Evolutionary conservation across 2,797 vertebrate genomes (phyloP), one percentile per base, ranked within the genome.

Genomic region (Rousettus madagascariensis): DNA sequence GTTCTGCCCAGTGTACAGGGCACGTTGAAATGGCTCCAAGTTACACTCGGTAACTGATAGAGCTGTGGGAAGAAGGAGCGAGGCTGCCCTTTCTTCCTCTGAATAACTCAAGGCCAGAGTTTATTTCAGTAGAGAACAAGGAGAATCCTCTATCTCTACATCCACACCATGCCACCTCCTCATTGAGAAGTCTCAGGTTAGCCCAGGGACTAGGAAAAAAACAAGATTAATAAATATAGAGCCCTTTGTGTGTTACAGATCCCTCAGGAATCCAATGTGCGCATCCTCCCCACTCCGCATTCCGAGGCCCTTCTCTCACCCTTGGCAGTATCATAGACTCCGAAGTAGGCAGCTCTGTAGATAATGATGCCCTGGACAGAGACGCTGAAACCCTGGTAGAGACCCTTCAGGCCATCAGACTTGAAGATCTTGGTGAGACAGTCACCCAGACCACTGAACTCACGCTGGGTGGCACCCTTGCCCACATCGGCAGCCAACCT

Each of bases 311-410:
- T n/a, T 63, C 96, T 90, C 98, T 99, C 98, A 99, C 99, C 99
- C 99, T 99, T 99, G 97, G 99, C 99, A 5, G 99, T 99, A 96
- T 99, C 99, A 1, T 99, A 99, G 98, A 99, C 98, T 55, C 99
- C 99, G 59, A 99, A 99, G 98, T 99, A 99, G 96, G 99, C 99
- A 0, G 99, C 99, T 98, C 99, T 99, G 99, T 99, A 99, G 98
- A 99, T 99, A 97, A 99, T 99, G 95, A 99, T 99, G 92, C 99
- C 99, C 98, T 99, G 99, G 84, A 99, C 99, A 2, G 99, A 99
- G 97, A 99, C 99, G 8, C 98, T 99, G 98, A 99, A 99, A 28
- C 99, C 99, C 17, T 98, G 99, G 98, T 99, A 99, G 86, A 99
- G 99, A 96, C 99, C 99, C 96, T 0, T 99, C 82, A 99, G 6